phyloP scores from a whole-genome alignment of 2,113 vertebrate species.

The Xenus cinereus region DNA sequence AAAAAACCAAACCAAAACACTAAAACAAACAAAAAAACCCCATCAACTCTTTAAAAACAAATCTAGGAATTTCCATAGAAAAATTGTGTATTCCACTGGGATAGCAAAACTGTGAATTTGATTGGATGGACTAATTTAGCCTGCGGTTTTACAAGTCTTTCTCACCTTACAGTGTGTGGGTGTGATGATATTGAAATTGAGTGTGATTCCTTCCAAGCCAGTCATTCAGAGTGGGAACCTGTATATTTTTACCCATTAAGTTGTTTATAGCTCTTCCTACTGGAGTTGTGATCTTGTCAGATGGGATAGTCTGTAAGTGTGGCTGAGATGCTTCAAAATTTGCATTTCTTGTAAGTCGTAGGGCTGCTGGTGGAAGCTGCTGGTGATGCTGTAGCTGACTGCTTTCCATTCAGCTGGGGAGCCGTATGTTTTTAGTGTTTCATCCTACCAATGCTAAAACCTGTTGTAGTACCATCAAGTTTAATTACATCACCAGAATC shows the following conservation, averaged over 20 bases:
- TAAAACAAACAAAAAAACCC: no score
- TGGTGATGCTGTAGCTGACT: not conserved
- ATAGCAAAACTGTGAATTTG: not conserved
- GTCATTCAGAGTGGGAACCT: not conserved
- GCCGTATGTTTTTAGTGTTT: not conserved
- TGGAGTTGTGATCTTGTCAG: not conserved
- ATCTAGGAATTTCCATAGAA: not conserved
- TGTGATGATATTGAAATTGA: not conserved
- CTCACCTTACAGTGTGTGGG: not conserved
- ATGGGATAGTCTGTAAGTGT: not conserved
- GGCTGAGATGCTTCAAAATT: not conserved
- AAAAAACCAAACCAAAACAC: not conserved
- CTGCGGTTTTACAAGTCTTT: not conserved
- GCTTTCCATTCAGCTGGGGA: not conserved
- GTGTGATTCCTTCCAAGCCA: not conserved
- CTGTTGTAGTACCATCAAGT: not conserved
- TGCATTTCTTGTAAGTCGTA: not conserved
- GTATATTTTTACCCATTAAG: not conserved
- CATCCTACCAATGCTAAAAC: not conserved
- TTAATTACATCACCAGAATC: not conserved
- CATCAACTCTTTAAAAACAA: not conserved
- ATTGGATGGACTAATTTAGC: not conserved
- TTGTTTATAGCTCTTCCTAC: not conserved
- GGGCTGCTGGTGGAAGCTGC: not conserved
- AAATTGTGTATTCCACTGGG: not conserved